Base-by-base conservation (phyloP, 2,113 vertebrate genomes). In the Emydura subglobosa region DNA sequence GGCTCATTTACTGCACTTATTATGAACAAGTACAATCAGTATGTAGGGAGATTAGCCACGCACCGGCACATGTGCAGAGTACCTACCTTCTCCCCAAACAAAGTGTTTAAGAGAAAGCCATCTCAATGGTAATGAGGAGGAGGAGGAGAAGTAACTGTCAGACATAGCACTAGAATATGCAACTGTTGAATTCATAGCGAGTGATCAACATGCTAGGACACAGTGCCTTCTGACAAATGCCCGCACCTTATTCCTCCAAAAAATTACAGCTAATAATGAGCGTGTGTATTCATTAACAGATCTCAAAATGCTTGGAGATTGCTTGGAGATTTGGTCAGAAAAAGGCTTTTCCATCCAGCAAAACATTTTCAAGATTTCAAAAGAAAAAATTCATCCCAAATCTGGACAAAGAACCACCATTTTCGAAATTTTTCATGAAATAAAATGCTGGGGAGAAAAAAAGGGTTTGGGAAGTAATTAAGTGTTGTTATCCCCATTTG, bases 401-500 rank as follows among this genome's bases (percentile, higher is more conserved):
- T 61, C 57, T 31, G 57, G 29, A 61, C 12, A 12, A 31, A 6
- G 29, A 61, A 11, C 57, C 6, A 29, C 12, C 29, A 31, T 59
- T 59, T 59, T 57, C 8, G 53, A 25, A 57, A 57, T 59, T 29
- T 59, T 61, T 61, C 57, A 61, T 31, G 57, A 29, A 61, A 31
- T 31, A 61, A 31, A 61, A 61, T 61, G 29, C 57, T 61, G 57
- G 13, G 47, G 12, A 31, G 27, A 29, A 55, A 55, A 61, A 61
- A 31, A 4, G 11, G 13, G 12, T 61, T 31, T 61, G 57, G 57
- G 57, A 29, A 5, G 12, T 31, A 61, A 13, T 31, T 13, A 61
- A 61, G 57, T 14, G 12, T 61, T 10, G 19, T 68, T 42, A 4
- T 3, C 39, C 19, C 14, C 2, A 34, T 0, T 0, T 13, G 14